These are phyloP conservation scores for Microctonus hyperodae DNA, from an alignment of 2,888 invertebrate species.

Conservation along the genomic window DNA sequence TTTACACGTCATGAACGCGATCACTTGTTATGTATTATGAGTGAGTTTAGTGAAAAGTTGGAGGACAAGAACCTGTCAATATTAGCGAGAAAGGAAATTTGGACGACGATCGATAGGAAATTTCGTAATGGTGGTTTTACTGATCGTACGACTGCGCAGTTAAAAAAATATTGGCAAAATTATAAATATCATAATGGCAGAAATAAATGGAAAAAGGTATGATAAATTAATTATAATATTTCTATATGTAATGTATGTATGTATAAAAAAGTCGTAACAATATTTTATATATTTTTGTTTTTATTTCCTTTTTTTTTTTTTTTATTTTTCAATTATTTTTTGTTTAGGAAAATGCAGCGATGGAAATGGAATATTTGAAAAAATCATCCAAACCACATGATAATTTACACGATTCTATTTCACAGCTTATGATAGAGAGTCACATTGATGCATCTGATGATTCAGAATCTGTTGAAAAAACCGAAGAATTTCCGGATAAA, in stretches of 20 bases:
- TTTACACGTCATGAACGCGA: conserved; percentile 44
- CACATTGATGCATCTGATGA: not conserved
- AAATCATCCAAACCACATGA: not conserved
- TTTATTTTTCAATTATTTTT: not conserved
- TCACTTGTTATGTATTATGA: conserved; percentile 43
- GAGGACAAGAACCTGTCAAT: conserved; percentile 43
- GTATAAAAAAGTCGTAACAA: not conserved
- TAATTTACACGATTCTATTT: not conserved
- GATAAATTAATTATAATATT: not conserved
- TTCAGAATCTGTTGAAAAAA: not conserved
- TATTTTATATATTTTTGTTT: conserved; percentile 6
- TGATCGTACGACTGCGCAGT: conserved; percentile 44
- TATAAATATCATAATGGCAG: conserved; percentile 48
- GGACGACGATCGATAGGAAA: conserved; percentile 44
- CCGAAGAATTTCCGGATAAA: not conserved
- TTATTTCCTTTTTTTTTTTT: not conserved
- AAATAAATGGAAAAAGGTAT: conserved; percentile 19
- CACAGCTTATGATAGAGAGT: not conserved
- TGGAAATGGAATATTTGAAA: not conserved
- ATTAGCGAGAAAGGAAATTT: conserved; percentile 43
- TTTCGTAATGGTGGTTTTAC: conserved; percentile 42
- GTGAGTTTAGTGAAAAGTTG: conserved; percentile 40
- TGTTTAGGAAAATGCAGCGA: not conserved
- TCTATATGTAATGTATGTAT: not conserved
- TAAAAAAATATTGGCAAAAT: conserved; percentile 49